These are phyloP conservation scores for Phytoseiulus persimilis DNA, from an alignment of 2,888 invertebrate genomes.

Conservation along the genomic window DNA sequence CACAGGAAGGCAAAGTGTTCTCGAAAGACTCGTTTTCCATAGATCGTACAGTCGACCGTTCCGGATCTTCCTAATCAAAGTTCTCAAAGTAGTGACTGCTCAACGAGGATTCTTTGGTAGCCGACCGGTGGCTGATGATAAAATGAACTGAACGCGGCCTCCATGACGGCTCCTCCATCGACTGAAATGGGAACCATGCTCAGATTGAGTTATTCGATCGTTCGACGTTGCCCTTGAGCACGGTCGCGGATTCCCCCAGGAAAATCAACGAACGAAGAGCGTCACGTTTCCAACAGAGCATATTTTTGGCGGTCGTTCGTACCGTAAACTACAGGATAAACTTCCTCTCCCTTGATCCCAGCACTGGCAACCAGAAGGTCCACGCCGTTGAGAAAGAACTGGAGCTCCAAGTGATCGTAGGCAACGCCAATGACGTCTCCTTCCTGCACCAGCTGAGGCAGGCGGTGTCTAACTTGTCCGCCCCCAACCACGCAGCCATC, in stretches of 20 bases:
- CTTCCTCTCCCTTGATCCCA: constrained; percentile 74
- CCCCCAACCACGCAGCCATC: constrained; percentile 79
- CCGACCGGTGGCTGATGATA: constrained; percentile 65
- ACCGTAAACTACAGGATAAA: constrained; percentile 89
- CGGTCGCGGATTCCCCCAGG: no score
- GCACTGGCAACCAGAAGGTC: constrained; percentile 72
- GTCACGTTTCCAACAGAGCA: no score
- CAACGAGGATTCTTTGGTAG: constrained; percentile 89
- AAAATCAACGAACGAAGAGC: no score
- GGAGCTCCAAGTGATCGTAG: constrained; percentile 90
- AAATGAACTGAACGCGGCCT: constrained; percentile 80
- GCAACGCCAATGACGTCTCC: constrained; percentile 88
- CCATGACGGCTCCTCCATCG: constrained; percentile 93
- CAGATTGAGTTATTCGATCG: constrained; percentile 42
- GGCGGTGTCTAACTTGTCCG: constrained; percentile 66
- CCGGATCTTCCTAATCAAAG: not conserved
- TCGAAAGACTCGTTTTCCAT: not conserved
- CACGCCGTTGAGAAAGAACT: constrained; percentile 86
- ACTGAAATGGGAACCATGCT: constrained; percentile 59
- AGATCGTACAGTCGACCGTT: not conserved
- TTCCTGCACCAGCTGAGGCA: constrained; percentile 65
- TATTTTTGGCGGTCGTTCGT: no score
- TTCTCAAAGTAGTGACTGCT: constrained; percentile 81
- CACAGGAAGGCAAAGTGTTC: no score
- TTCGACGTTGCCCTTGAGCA: not conserved